These are phyloP conservation scores for Psophia crepitans DNA, from an alignment of 2,113 vertebrate species.

Conservation along the genomic window DNA sequence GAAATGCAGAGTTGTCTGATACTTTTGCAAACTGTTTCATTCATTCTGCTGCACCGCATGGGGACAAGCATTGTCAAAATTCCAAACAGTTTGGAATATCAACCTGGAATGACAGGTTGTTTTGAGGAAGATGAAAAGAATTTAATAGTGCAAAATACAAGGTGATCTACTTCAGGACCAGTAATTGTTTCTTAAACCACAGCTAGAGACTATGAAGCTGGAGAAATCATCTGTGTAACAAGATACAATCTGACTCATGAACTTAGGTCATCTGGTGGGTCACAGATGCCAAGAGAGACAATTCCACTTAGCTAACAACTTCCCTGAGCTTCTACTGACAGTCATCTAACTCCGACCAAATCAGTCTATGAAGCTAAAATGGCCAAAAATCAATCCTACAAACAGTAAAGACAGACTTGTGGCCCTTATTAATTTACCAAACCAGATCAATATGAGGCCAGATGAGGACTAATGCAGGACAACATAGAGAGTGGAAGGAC, in stretches of 20 bases:
- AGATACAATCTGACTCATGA: not conserved
- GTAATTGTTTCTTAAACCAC: not conserved
- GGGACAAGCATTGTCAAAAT: not conserved
- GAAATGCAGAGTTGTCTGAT: not conserved
- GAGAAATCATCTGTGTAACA: not conserved
- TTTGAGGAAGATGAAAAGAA: not conserved
- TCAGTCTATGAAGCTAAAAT: not conserved
- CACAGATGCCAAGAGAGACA: not conserved
- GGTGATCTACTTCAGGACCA: not conserved
- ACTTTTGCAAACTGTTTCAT: not conserved
- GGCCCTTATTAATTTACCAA: not conserved
- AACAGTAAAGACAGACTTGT: not conserved
- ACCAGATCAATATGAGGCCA: not conserved
- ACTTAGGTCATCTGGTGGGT: not conserved
- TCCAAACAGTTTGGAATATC: not conserved
- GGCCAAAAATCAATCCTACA: not conserved
- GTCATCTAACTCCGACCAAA: not conserved
- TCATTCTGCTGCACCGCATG: not conserved
- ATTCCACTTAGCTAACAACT: not conserved
- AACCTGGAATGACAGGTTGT: not conserved
- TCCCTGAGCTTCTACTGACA: not conserved
- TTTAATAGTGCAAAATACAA: not conserved
- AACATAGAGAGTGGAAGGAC: not conserved
- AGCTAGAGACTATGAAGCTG: not conserved
- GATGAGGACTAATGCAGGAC: not conserved